These are phyloP conservation scores for Centroberyx gerrardi DNA, from an alignment of 2,797 vertebrate species.

Conservation along the genomic window DNA sequence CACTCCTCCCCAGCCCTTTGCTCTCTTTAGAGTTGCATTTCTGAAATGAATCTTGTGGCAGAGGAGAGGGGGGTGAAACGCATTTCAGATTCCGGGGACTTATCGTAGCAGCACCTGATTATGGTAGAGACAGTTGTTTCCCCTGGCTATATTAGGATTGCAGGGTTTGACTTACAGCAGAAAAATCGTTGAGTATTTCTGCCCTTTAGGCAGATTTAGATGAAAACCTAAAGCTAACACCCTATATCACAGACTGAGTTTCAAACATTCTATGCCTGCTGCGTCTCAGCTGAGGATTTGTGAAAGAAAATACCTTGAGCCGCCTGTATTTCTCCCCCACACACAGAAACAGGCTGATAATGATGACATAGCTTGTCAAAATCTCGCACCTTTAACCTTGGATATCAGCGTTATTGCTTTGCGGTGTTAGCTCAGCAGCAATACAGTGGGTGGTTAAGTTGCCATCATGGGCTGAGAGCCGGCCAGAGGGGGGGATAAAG, in stretches of 20 bases:
- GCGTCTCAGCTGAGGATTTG: constrained; percentile 67
- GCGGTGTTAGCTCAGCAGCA: constrained; percentile 55
- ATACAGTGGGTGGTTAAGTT: constrained; percentile 68
- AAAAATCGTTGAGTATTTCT: constrained; percentile 57
- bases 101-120: constrained; percentile 59
- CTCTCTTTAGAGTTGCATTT: constrained; percentile 68
- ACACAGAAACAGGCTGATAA: constrained; percentile 63
- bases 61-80: constrained; percentile 51
- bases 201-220: constrained; percentile 79
- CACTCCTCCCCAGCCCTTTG: constrained; percentile 46
- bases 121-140: constrained; percentile 64
- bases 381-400: constrained; percentile 75
- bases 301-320: constrained; percentile 69
- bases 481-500: constrained; percentile 55
- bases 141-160: constrained; percentile 64
- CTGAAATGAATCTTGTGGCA: constrained; percentile 65
- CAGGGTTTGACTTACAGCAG: constrained; percentile 63
- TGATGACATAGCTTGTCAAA: constrained; percentile 78
- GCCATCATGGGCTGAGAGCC: constrained; percentile 61
- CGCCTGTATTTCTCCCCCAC: constrained; percentile 33
- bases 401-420: constrained; percentile 69
- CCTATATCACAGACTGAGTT: constrained; percentile 58
- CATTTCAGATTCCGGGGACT: constrained; percentile 61
- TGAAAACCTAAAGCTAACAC: constrained; percentile 68
- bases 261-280: constrained; percentile 52